Conservation (phyloP, 2,113 vertebrate species). For the Hemicordylus capensis region DNA sequence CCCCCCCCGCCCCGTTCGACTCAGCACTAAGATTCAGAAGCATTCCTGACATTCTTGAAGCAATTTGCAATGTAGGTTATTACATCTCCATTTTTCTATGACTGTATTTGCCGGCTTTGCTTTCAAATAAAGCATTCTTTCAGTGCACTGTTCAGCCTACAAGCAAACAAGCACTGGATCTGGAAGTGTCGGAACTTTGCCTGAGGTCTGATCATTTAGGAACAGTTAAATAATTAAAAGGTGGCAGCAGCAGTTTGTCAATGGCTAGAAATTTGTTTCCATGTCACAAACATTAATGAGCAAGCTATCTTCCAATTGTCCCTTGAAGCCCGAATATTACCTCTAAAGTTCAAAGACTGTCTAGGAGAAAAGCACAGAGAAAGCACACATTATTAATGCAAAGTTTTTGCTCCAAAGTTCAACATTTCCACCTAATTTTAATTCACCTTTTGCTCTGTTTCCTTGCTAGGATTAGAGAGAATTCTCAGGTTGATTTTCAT, state of each 20-base stretch:
- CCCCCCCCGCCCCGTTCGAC: not conserved
- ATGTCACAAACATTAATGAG: constrained; percentile 26
- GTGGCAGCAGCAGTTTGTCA: constrained; percentile 26
- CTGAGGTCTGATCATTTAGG: constrained; percentile 36
- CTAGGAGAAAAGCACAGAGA: constrained; percentile 30
- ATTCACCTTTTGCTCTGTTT: constrained; percentile 14
- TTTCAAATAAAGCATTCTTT: constrained; percentile 19
- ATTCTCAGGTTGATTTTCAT: not conserved
- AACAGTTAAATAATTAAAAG: constrained; percentile 61
- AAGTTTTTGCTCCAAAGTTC: not conserved
- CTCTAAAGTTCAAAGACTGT: constrained; percentile 29
- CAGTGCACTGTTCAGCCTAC: not conserved
- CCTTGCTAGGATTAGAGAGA: not conserved
- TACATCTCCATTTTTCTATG: constrained; percentile 28
- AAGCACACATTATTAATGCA: not conserved
- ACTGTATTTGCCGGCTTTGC: constrained; percentile 17
- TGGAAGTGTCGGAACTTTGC: constrained; percentile 42
- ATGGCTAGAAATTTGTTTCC: constrained; percentile 45
- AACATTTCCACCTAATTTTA: constrained; percentile 14
- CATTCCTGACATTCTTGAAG: not conserved
- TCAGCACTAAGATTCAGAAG: not conserved
- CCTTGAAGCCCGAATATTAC: constrained; percentile 26
- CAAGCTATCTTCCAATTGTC: constrained; percentile 23
- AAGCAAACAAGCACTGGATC: constrained; percentile 35
- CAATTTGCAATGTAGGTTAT: not conserved